These are phyloP conservation scores for Frieseomelitta varia DNA, from an alignment of 1,140 invertebrate genomes.

Conservation along the genomic window DNA sequence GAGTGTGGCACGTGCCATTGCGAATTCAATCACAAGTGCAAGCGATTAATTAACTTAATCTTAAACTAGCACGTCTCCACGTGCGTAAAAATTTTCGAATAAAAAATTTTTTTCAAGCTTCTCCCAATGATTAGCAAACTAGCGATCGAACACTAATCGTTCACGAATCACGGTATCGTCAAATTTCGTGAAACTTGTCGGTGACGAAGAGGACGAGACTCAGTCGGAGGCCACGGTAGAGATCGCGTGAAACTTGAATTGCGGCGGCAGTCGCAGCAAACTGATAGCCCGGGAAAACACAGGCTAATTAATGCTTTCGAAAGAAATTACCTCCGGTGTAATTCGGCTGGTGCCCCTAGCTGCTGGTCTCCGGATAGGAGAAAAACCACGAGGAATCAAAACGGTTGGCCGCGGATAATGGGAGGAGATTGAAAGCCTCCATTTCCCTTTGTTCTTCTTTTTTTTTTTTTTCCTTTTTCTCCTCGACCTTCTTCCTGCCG, in stretches of 20 bases:
- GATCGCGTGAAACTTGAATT: slow-evolving; percentile 20
- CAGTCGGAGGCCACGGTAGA: too few relatives aligned
- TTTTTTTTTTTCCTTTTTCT: not conserved
- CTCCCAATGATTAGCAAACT: too few relatives aligned
- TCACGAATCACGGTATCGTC: not conserved
- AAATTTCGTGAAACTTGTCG: slow-evolving; percentile 10
- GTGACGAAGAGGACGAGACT: not conserved
- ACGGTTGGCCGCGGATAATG: slow-evolving; percentile 56
- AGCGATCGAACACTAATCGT: not conserved
- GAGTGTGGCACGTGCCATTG: too few relatives aligned
- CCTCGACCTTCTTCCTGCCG: not conserved
- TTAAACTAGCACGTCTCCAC: too few relatives aligned
- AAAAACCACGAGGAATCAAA: slow-evolving; percentile 55
- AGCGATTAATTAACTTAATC: too few relatives aligned
- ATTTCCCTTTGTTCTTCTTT: slow-evolving; percentile 52
- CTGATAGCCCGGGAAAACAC: slow-evolving; percentile 73
- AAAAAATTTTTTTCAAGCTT: too few relatives aligned
- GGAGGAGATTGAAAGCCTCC: slow-evolving; percentile 61
- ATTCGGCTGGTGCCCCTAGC: slow-evolving; percentile 61
- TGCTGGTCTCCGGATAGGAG: slow-evolving; percentile 7
- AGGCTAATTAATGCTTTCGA: slow-evolving; percentile 75
- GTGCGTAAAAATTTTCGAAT: too few relatives aligned
- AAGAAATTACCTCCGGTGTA: slow-evolving; percentile 73
- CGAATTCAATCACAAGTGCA: too few relatives aligned
- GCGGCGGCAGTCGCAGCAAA: slow-evolving; percentile 21